Conservation (phyloP, 2,113 vertebrate species). For the Microcebus tavaratra region DNA sequence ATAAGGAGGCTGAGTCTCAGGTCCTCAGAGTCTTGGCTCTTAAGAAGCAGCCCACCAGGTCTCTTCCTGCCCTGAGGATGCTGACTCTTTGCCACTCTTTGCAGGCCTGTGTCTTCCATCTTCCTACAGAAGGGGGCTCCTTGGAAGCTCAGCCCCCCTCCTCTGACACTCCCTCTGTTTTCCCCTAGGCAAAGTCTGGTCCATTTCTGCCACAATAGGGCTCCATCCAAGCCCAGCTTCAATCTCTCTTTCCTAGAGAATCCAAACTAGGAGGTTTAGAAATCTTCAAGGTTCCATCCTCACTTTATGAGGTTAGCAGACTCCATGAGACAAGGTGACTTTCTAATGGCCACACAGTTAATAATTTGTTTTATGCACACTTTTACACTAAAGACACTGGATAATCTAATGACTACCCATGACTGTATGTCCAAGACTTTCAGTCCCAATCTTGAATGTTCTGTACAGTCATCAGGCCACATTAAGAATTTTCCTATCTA, state of each 20-base stretch:
- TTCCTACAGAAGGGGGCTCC: not conserved
- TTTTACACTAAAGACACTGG: not conserved
- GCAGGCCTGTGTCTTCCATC: not conserved
- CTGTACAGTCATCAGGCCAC: not conserved
- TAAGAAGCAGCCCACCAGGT: not conserved
- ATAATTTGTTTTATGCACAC: not conserved
- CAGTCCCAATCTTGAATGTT: not conserved
- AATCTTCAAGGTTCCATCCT: not conserved
- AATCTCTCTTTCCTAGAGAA: not conserved
- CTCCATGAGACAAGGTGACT: not conserved
- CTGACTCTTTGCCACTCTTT: not conserved
- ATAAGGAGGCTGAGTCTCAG: not conserved
- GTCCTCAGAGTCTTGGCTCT: not conserved
- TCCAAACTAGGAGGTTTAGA: not conserved
- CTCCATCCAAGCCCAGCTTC: not conserved
- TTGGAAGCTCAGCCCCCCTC: not conserved
- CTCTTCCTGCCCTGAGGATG: not conserved
- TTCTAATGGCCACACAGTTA: not conserved
- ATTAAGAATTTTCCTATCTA: not conserved
- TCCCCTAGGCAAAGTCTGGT: not conserved
- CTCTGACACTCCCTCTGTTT: not conserved
- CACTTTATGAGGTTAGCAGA: conserved; percentile 1
- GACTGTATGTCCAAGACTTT: not conserved
- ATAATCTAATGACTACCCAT: not conserved
- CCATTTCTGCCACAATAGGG: not conserved